Conservation (phyloP, 2,888 invertebrate genomes). For the Ormia ochracea region DNA sequence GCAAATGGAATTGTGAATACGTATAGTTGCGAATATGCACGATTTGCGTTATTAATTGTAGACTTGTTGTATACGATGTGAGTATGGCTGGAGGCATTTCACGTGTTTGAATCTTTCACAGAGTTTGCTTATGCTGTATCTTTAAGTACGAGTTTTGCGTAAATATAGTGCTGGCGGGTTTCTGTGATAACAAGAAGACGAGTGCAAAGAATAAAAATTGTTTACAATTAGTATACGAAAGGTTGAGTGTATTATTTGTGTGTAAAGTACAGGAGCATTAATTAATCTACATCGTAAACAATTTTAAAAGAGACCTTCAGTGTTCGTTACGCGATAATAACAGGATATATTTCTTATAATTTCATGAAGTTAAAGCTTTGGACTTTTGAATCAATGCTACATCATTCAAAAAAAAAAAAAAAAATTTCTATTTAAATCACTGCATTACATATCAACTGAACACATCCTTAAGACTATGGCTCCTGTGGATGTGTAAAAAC, state of each 20-base stretch:
- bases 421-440: too few species aligned
- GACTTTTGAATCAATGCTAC: too few species aligned
- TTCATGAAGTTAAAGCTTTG: too few species aligned
- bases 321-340: too few species aligned
- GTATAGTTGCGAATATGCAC: background rate
- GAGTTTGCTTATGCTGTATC: background rate
- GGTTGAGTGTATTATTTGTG: constrained; percentile 31
- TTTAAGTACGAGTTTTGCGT: constrained; percentile 8
- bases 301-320: background rate
- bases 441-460: too few species aligned
- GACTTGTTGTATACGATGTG: background rate
- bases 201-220: background rate
- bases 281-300: background rate
- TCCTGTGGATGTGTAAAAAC: too few species aligned
- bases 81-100: constrained; percentile 24
- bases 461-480: too few species aligned
- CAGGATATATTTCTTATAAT: too few species aligned
- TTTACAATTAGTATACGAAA: background rate
- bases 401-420: too few species aligned
- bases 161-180: constrained; percentile 23
- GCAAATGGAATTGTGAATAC: background rate
- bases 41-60: constrained; percentile 9
- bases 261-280: background rate
- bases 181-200: constrained; percentile 6
- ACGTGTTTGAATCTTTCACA: background rate